phyloP scores from a whole-genome alignment of 53 echinoderm and acorn worm genomes.

The Arbacia lixula region DNA sequence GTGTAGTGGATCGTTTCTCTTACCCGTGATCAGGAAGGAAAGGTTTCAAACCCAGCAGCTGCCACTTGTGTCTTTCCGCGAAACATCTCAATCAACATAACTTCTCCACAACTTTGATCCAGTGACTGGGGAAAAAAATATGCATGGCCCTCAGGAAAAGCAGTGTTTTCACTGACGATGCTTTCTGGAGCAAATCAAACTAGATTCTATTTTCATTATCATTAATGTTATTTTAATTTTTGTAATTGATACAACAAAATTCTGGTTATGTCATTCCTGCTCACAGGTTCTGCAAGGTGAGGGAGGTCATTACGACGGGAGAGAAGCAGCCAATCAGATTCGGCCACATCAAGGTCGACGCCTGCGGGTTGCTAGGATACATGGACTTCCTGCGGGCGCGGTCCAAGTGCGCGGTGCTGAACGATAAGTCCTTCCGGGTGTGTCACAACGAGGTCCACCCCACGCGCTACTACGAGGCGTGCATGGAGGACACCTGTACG shows the following conservation, averaged over 20 bases:
- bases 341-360: neutral
- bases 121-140: no score
- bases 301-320: neutral
- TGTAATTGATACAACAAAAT: neutral
- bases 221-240: neutral
- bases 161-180: no score
- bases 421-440: conserved; percentile 16
- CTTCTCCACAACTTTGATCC: no score
- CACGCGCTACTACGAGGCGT: conserved; percentile 55
- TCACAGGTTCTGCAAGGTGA: conserved; percentile 18
- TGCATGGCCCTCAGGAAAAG: no score
- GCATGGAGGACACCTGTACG: conserved; percentile 75
- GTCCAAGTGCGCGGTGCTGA: conserved; percentile 55
- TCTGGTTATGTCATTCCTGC: neutral
- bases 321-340: neutral
- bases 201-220: neutral
- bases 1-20: no score
- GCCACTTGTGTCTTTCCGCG: no score
- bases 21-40: no score
- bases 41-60: no score
- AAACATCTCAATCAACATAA: no score
- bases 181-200: no score
- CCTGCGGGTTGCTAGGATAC: conserved; percentile 41
- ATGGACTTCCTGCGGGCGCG: conserved; percentile 41
- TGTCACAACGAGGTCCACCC: conserved; percentile 62